Base-by-base conservation (phyloP, 2,113 vertebrate genomes). In the Pterocles burchelli region DNA sequence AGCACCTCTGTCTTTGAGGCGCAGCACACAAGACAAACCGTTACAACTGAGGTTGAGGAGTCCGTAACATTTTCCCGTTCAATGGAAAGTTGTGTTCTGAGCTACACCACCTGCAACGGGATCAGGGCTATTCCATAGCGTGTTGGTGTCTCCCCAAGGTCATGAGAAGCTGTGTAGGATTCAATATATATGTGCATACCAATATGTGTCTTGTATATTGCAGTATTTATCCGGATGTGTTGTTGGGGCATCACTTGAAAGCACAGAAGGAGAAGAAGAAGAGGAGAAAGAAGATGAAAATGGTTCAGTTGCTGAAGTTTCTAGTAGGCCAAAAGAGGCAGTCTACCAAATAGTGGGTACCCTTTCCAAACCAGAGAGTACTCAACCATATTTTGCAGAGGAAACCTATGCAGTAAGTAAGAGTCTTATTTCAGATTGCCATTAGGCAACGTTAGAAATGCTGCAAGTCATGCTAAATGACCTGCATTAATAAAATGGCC, bases 261-360 rank as follows among this genome's bases (percentile, higher is more conserved):
- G 96, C 34, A 31, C 81, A 21, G 65, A 13, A 41, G 41, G 26
- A 3, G 89, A 81, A 17, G 98, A 97, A 2, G 97, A 98, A 2
- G 97, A 79, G 2, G 98, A 97, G 8, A 97, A 95, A 9, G 96
- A 97, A 13, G 97, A 97, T 9, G 96, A 98, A 83, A 66, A 34
- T 9, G 78, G 31, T 45, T 94, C 96, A 3, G n/a, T 6, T 4
- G 29, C 46, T 9, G 95, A 97, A 10, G 25, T 46, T 17, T 36
- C 83, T 3, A 5, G 7, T 36, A 93, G 61, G 61, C 17, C 82
- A n/a, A 96, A 95, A 49, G 88, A 91, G 13, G 96, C 97, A 59
- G 83, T 90, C 2, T 99, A 99, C 51, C 97, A 98, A 86, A 65
- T 99, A 5, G 99, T 99, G 68, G 99, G 99, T 55, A 99, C 98